Evolutionary conservation across 1,140 invertebrate genomes (phyloP).

Genomic region (Bombus sibiricus): DNA sequence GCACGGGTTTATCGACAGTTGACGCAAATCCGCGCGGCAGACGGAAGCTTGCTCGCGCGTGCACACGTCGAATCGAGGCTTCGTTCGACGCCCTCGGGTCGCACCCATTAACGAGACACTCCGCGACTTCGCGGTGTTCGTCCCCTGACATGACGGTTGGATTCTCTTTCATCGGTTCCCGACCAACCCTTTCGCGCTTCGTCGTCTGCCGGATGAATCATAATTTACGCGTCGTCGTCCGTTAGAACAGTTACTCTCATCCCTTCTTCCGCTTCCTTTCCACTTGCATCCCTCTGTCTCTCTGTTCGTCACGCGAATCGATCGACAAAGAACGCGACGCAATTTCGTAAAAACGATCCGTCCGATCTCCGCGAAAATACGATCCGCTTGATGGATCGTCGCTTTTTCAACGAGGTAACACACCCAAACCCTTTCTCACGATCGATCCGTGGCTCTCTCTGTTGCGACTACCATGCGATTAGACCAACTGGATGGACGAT

Average conservation of each 20-base stretch:
- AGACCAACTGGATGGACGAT: neutral
- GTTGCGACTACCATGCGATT: constrained; percentile 4
- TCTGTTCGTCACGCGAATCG: neutral
- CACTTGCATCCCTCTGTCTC: neutral
- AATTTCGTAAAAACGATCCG: constrained; percentile 32
- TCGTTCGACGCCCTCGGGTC: neutral
- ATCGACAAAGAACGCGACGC: constrained; percentile 13
- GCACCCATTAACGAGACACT: constrained; percentile 11
- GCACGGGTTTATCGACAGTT: constrained; percentile 50
- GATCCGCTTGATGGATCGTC: constrained; percentile 25
- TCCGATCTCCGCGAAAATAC: neutral
- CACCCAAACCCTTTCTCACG: neutral
- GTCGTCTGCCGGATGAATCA: constrained; percentile 19
- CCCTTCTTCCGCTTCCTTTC: neutral
- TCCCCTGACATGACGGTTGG: neutral
- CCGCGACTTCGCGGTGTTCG: neutral
- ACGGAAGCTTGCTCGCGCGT: constrained; percentile 22
- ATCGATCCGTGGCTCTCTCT: neutral
- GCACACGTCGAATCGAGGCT: neutral
- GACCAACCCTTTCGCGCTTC: constrained; percentile 2
- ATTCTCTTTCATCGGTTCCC: constrained; percentile 3
- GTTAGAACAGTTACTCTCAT: neutral
- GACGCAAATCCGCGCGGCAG: constrained; percentile 53
- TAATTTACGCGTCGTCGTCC: constrained; percentile 26
- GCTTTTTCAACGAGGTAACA: constrained; percentile 18